A percentile compares a stretch with the other conserved stretches of the same genome.
Evolutionary conservation across 2,113 vertebrate species (phyloP).

Genomic region (Sprattus sprattus): DNA sequence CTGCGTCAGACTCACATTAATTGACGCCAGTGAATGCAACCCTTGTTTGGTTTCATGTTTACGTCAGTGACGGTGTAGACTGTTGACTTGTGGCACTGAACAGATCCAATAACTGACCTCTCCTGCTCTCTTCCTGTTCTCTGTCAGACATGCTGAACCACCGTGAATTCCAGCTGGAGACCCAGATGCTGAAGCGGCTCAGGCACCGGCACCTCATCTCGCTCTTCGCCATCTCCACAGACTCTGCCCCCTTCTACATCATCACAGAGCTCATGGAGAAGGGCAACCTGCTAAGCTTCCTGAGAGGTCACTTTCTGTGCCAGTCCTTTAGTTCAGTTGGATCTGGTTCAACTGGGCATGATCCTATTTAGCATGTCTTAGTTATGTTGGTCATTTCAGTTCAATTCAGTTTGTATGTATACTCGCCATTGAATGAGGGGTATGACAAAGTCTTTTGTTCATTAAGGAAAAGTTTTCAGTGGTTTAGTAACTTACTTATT

Average conservation of each 20-base stretch:
- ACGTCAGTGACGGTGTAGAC: background rate
- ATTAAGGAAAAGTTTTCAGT: too few relatives aligned
- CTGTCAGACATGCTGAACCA: slow-evolving; percentile 50
- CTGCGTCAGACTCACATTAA: background rate
- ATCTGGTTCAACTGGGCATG: too few relatives aligned
- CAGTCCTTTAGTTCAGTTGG: background rate
- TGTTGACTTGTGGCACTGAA: background rate
- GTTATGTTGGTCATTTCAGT: too few relatives aligned
- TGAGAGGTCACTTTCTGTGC: slow-evolving; percentile 53
- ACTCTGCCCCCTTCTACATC: slow-evolving; percentile 62
- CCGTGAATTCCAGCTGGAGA: slow-evolving; percentile 57
- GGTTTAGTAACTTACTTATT: too few relatives aligned
- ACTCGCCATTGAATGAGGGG: too few relatives aligned
- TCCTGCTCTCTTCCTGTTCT: background rate
- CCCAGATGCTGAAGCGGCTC: slow-evolving; percentile 63
- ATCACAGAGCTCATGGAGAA: slow-evolving; percentile 66
- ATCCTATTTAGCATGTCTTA: too few relatives aligned
- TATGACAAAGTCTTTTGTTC: too few relatives aligned
- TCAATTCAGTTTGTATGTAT: too few relatives aligned
- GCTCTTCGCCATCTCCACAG: slow-evolving; percentile 57
- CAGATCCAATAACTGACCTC: background rate
- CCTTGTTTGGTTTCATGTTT: background rate
- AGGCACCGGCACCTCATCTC: slow-evolving; percentile 63
- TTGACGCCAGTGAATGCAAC: background rate
- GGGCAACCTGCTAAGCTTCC: slow-evolving; percentile 63